A percentile compares a stretch with the other conserved stretches of the same genome.
phyloP scores from a whole-genome alignment of 2,888 invertebrate genomes.

The Venusia cambrica region DNA sequence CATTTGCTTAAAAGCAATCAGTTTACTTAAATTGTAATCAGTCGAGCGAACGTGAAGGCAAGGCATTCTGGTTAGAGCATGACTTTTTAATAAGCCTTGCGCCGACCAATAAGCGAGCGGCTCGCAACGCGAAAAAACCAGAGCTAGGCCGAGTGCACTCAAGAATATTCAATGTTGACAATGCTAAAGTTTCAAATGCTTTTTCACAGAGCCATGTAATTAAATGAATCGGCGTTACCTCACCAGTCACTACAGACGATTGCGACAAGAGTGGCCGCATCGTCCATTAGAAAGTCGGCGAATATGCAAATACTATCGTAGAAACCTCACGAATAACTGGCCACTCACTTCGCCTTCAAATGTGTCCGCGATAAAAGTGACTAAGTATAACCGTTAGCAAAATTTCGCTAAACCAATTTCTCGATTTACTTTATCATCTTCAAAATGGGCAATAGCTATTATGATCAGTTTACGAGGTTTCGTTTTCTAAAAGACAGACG shows the following conservation, averaged over 20 bases:
- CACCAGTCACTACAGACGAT: slow-evolving; percentile 72
- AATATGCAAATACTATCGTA: slow-evolving; percentile 81
- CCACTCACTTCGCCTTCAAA: slow-evolving; percentile 78
- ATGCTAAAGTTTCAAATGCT: slow-evolving; percentile 59
- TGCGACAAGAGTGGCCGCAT: slow-evolving; percentile 77
- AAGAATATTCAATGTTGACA: slow-evolving; percentile 56
- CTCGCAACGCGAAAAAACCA: slow-evolving; percentile 50
- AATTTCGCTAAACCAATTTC: slow-evolving; percentile 72
- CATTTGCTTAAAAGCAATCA: slow-evolving; percentile 42
- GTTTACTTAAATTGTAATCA: slow-evolving; percentile 50
- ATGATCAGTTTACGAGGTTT: slow-evolving; percentile 28
- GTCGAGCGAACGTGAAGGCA: slow-evolving; percentile 50
- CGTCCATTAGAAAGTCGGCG: slow-evolving; percentile 81
- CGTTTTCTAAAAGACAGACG: slow-evolving; percentile 35
- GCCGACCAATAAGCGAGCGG: slow-evolving; percentile 47
- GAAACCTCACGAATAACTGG: slow-evolving; percentile 81
- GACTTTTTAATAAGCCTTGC: slow-evolving; percentile 52
- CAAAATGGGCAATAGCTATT: no score
- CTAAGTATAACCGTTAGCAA: slow-evolving; percentile 75
- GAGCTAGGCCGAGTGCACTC: slow-evolving; percentile 46
- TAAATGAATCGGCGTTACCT: slow-evolving; percentile 78
- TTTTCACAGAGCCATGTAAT: slow-evolving; percentile 64
- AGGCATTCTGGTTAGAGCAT: slow-evolving; percentile 58
- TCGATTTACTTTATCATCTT: slow-evolving; percentile 41
- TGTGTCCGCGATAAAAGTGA: slow-evolving; percentile 79